Conservation (phyloP, 2,888 invertebrate species). For the Agrotis exclamationis region DNA sequence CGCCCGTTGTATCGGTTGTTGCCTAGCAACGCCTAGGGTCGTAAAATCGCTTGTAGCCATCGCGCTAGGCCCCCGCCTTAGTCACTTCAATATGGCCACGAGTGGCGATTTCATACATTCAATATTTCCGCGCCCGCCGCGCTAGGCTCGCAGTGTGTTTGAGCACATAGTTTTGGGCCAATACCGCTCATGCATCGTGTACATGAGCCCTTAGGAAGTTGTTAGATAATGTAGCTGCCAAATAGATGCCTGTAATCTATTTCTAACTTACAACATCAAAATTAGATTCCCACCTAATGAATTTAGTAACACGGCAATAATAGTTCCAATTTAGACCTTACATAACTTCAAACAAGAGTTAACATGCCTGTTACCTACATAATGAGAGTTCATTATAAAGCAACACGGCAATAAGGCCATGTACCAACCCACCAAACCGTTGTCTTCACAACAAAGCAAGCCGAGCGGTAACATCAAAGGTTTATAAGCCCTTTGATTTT, state of each 20-base stretch:
- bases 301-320: constrained; percentile 1
- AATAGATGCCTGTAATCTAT: background rate
- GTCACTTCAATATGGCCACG: too few species aligned
- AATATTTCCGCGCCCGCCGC: too few species aligned
- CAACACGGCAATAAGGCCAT: constrained; percentile 47
- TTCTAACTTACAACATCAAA: background rate
- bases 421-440: constrained; percentile 40
- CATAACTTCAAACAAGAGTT: constrained; percentile 4
- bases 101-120: too few species aligned
- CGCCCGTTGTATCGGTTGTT: too few species aligned
- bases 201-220: too few species aligned
- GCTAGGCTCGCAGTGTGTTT: too few species aligned
- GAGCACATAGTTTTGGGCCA: too few species aligned
- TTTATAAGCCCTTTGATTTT: constrained; percentile 67
- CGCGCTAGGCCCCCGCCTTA: too few species aligned
- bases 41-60: too few species aligned
- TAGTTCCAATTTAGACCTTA: background rate
- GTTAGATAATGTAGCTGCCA: too few species aligned
- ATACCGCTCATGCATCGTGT: too few species aligned
- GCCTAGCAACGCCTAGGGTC: too few species aligned
- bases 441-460: constrained; percentile 50
- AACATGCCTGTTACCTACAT: constrained; percentile 23
- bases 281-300: constrained; percentile 14
- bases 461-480: constrained; percentile 70
- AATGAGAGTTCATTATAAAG: constrained; percentile 50